Evolutionary conservation across 92 coral and sea anemone species (phyloP).

Genomic region (Palythoa grandiflora): DNA sequence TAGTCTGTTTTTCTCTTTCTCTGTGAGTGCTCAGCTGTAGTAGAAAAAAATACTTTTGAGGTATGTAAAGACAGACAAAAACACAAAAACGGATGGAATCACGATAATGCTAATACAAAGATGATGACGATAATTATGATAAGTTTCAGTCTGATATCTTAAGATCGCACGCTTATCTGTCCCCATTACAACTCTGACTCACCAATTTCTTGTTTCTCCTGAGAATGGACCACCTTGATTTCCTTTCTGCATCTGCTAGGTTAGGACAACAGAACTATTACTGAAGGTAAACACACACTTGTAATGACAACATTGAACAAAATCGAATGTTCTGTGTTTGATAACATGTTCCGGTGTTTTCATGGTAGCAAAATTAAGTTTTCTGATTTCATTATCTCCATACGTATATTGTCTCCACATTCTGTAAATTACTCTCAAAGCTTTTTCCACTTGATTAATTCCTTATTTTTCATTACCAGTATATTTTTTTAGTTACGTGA

Average conservation of each 20-base stretch:
- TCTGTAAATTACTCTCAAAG: no score
- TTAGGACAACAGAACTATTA: background rate
- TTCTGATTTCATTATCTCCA: no score
- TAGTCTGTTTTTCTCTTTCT: slow-evolving; percentile 74
- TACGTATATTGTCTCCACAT: no score
- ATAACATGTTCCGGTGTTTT: background rate
- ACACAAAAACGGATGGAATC: background rate
- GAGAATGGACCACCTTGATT: slow-evolving; percentile 97
- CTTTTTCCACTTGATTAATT: no score
- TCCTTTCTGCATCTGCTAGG: slow-evolving; percentile 80
- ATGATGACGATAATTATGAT: background rate
- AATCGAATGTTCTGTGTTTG: background rate
- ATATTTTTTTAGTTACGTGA: no score
- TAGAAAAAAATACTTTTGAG: background rate
- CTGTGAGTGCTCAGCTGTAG: slow-evolving; percentile 44
- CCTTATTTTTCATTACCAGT: no score
- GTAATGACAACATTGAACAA: background rate
- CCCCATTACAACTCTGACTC: slow-evolving; percentile 17
- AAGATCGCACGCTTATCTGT: background rate
- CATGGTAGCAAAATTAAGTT: no score
- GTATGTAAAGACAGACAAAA: background rate
- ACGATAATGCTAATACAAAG: background rate
- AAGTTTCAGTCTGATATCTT: background rate
- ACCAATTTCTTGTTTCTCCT: slow-evolving; percentile 93
- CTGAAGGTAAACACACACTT: background rate